Base-by-base conservation (phyloP, 2,888 invertebrate genomes). In the Diaperis boleti region DNA sequence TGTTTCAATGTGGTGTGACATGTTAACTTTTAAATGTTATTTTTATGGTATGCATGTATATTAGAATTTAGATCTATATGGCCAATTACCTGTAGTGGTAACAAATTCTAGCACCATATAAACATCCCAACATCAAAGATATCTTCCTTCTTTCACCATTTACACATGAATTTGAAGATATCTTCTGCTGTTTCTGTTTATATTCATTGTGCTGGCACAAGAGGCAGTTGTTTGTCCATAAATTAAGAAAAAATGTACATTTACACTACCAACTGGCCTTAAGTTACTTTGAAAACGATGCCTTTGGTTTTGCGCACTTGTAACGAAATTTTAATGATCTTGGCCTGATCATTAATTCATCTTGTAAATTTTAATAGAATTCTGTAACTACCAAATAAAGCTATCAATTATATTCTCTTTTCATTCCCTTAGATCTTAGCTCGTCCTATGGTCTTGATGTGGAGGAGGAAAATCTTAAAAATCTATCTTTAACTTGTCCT, bases 1-100 rank as follows among this genome's bases (percentile, higher is more conserved):
- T 67, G 62, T 71, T 70, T 69, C 66, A 60, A 64, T 70, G 69
- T 72, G 67, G 69, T 68, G 70, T 72, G 69, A 68, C 59, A 66
- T 64, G 64, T 64, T 64, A 64, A 69, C 56, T 55, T 50, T 67
- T 69, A 65, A 62, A 67, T 70, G 69, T 70, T 70, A 69, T 64
- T 72, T 72, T 67, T 47, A 50, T 68, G 66, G 69, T 66, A 69
- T 71, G 71, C 70, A 70, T 70, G 70, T 71, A 67, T 62, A 39
- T 67, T 67, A 65, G 67, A 65, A 59, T 66, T 65, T 69, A 66
- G 64, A 69, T 66, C 54, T 69, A 70, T 67, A 66, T 71, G 69
- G 69, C 65, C 69, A 71, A 69, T 67, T 67, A 63, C 57, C 57
- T 52, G 52, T 62, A 62, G 52, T 29, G 47, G 69, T 69, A 68